Evolutionary conservation across 2,888 invertebrate genomes (phyloP).

Genomic region (Coecobrya sp.): DNA sequence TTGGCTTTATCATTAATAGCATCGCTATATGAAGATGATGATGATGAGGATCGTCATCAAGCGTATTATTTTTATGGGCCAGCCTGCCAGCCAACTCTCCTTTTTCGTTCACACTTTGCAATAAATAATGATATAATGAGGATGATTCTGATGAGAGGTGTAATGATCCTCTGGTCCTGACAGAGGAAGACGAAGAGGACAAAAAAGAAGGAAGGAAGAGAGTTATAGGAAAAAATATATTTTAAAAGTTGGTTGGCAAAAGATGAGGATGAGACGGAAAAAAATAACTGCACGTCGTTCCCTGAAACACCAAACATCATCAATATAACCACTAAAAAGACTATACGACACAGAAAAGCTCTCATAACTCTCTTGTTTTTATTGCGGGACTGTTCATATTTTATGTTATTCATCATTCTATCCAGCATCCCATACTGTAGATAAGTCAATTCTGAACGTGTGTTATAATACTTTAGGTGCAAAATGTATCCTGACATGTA

Average conservation of each 20-base stretch:
- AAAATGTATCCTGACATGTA: not conserved
- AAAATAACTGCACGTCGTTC: constrained; percentile 3
- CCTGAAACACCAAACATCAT: constrained; percentile 6
- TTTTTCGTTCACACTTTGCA: constrained; percentile 72
- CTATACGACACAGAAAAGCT: not conserved
- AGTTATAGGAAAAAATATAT: constrained; percentile 17
- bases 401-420: not conserved
- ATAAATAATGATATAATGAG: constrained; percentile 76
- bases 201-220: constrained; percentile 57
- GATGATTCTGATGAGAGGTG: constrained; percentile 69
- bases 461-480: not conserved
- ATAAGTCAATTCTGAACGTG: not conserved
- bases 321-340: no score
- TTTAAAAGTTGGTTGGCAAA: constrained; percentile 28
- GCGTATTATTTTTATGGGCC: constrained; percentile 50
- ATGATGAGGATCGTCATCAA: not conserved
- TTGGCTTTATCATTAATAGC: constrained; percentile 11
- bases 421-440: not conserved
- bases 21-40: not conserved
- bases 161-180: constrained; percentile 61
- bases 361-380: no score
- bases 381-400: not conserved
- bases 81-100: constrained; percentile 39
- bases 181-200: constrained; percentile 25
- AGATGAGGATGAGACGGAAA: constrained; percentile 33